Evolutionary conservation across 2,888 invertebrate species (phyloP).

Genomic region (Asteroscopus sphinx): DNA sequence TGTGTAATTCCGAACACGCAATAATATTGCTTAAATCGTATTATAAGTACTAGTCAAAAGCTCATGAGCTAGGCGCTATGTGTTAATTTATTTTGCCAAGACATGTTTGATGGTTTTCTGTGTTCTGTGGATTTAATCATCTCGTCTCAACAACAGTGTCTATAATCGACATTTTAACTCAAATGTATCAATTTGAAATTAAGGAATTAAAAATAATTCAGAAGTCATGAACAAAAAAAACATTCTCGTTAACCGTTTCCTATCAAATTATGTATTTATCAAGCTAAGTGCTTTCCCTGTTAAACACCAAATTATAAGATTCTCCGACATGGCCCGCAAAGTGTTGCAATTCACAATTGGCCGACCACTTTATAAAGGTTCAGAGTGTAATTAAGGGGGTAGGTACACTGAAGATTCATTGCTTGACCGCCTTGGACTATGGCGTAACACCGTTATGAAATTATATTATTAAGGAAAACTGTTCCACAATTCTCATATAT

Average conservation of each 20-base stretch:
- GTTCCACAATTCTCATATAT: conserved; percentile 20
- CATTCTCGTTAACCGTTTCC: conserved; percentile 22
- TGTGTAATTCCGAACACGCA: conserved; percentile 29
- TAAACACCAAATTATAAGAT: conserved; percentile 39
- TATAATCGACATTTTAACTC: too few relatives aligned
- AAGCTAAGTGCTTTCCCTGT: conserved; percentile 41
- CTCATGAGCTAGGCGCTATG: conserved; percentile 30
- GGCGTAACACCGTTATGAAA: conserved; percentile 49
- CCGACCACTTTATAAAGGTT: conserved; percentile 50
- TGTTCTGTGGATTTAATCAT: too few relatives aligned
- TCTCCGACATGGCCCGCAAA: conserved; percentile 39
- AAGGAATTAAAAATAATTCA: not conserved
- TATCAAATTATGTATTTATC: conserved; percentile 24
- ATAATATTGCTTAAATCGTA: conserved; percentile 42
- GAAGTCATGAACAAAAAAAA: conserved; percentile 8
- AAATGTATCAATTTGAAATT: too few relatives aligned
- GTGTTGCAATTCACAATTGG: conserved; percentile 52
- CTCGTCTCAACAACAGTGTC: not conserved
- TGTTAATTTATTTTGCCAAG: conserved; percentile 32
- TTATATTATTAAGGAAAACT: conserved; percentile 45
- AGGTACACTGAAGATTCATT: conserved; percentile 56
- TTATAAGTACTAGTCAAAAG: conserved; percentile 38
- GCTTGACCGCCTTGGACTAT: conserved; percentile 48
- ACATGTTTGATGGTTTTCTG: too few relatives aligned
- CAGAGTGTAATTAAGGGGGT: conserved; percentile 58